A percentile compares a stretch with the other conserved stretches of the same genome.
These are phyloP conservation scores for Metallyticus violacea DNA, from an alignment of 2,888 invertebrate genomes.

Conservation along the genomic window DNA sequence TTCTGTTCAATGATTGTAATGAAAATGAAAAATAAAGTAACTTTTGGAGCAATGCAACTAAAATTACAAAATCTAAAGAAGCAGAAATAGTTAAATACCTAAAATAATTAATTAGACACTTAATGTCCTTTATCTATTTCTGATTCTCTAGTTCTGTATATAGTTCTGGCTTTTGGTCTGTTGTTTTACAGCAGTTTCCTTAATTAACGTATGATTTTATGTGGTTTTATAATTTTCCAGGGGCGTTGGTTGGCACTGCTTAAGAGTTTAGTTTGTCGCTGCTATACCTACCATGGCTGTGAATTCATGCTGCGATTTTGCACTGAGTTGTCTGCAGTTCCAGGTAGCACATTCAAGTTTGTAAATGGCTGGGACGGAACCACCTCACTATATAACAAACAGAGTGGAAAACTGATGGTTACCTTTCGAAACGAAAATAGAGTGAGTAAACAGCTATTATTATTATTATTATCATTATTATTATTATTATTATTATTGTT, in stretches of 20 bases:
- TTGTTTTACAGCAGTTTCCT: too few species aligned
- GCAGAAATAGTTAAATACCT: too few species aligned
- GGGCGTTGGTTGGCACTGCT: conserved; percentile 59
- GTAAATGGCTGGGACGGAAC: conserved; percentile 71
- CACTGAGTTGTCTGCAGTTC: conserved; percentile 63
- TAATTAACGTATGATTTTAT: too few species aligned
- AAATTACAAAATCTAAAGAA: too few species aligned
- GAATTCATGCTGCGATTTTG: conserved; percentile 68
- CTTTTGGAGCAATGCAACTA: too few species aligned
- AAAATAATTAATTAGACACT: too few species aligned
- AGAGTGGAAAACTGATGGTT: conserved; percentile 63
- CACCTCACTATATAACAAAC: conserved; percentile 66
- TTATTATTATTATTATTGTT: conserved; percentile 1
- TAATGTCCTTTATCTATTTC: too few species aligned
- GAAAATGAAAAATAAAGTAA: too few species aligned
- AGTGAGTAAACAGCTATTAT: conserved; percentile 43
- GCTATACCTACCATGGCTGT: conserved; percentile 70
- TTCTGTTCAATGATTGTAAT: too few species aligned
- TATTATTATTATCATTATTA: background rate
- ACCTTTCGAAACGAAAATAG: conserved; percentile 75
- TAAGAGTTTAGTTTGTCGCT: conserved; percentile 63
- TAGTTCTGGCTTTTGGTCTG: too few species aligned
- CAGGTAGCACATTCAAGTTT: conserved; percentile 61
- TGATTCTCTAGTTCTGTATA: too few species aligned
- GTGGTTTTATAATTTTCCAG: too few species aligned